Base-by-base conservation (phyloP, 30 jellyfish, hydroid and myxozoan species). In the Rhopilema esculentum region DNA sequence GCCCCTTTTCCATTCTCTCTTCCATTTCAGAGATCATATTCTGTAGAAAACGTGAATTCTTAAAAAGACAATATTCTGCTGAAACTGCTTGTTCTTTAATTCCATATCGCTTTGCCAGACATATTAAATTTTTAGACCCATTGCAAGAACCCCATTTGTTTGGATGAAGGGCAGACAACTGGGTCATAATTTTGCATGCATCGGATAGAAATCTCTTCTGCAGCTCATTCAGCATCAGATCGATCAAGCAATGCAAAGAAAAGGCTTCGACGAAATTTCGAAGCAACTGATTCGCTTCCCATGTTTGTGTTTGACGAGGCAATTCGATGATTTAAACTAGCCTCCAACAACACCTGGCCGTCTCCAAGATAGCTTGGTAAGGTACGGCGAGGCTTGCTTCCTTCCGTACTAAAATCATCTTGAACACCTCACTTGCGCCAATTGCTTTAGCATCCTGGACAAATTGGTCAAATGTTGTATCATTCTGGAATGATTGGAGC, bases 331-430 rank as follows among this genome's bases (percentile, higher is more conserved):
- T 82, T 76, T 18, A 49, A 76, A 76, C 31, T 16, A 16, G 87
- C 87, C 87, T 76, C 80, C 79, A 76, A 31, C 32, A 76, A 76
- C 16, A 76, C 80, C 25, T 76, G 87, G 25, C 79, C 87, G 25
- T 76, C 87, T 76, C 80, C 87, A 76, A 76, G 87, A 30, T 49
- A 82, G 87, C 87, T 76, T 33, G 80, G 80, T 19, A 76, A 27
- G 80, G 87, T 76, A 48, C 79, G 87, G 25, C 80, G 87, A 76
- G 83, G 80, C 87, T 76, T 76, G 16, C 31, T 31, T 48, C 31
- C 16, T 30, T 76, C 87, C 7, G 17, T 31, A 49, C 79, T 76
- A 49, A 76, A 76, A 76, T 76, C 22, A 76, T 76, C 87, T 33
- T 49, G 16, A n/a, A 26, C 25, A 25, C 87, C 87, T 17, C 87